Evolutionary conservation across 1,140 invertebrate genomes (phyloP), one percentile per base, ranked within the genome.

Genomic region (Magallana gigas): DNA sequence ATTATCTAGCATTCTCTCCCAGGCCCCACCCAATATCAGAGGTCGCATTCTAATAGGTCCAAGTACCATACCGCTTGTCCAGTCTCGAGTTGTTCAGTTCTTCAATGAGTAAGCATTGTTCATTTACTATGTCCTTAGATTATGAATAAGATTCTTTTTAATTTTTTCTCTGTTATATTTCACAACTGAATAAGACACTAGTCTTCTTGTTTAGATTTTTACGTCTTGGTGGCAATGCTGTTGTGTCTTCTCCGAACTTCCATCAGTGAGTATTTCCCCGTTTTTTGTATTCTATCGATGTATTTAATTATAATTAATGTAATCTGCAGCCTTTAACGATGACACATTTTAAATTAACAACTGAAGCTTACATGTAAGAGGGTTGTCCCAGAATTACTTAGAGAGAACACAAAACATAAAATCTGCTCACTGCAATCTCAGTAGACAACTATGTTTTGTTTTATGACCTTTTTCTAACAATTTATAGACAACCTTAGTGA

Each of bases 181-280:
- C 16, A 60, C 8, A 16, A 12, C 1, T 62, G 12, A 7, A 62
- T 62, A 62, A 11, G 12, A 62, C 5, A 62, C n/a, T 62, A 0
- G 5, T n/a, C 12, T 62, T 62, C n/a, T 62, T 62, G 5, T 6
- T 62, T 62, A 83, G 81, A 48, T 83, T 83, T 57, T 56, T 83
- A 57, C 16, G 18, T 11, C 14, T n/a, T 56, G 81, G 81, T 16
- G 81, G 81, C 14, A 56, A 14, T 14, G 18, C 9, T 0, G 81
- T 18, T 0, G 81, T 83, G 18, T 48, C 81, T 16, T 56, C 29
- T 0, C 81, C 81, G 8, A 83, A 83, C 57, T 83, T 83, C 56
- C 81, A 83, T 5, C 81, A 83, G 81, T 83, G 18, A 83, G 81
- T 14, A 83, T 8, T 83, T 56, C 9, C 36, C 83, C 87, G 90